Evolutionary conservation across 2,888 invertebrate genomes (phyloP), one percentile per base, ranked within the genome.

Genomic region (Entomobrya proxima): DNA sequence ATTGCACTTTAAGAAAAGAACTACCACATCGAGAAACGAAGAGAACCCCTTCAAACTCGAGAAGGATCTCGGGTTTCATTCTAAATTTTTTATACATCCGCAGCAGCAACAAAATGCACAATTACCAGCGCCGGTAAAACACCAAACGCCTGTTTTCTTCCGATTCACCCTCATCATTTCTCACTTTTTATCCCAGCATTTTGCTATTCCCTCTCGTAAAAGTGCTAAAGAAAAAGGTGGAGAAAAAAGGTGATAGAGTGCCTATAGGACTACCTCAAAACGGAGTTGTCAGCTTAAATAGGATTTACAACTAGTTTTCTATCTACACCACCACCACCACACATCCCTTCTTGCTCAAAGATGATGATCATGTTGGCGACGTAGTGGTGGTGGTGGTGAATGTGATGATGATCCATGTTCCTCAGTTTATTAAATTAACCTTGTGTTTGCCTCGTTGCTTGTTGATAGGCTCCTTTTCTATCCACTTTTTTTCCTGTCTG

Each of bases 351-450:
- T 6, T 35, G 15, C 35, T 32, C 55, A 7, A 47, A 27, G 72
- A 44, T n/a, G 15, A 72, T n/a, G 72, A 47, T 27, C 21, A 35
- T 37, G 67, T 7, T 15, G 67, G 21, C 37, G n/a, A 21, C 6
- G 37, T 61, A 15, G 32, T 3, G 1, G 61, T 15, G 61, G 13
- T 61, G 13, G 27, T 13, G 30, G 32, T 32, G 47, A 7, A 15
- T 40, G 30, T 30, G 72, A 47, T 44, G 72, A 44, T 72, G 72
- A 72, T 72, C 72, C 72, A 72, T 72, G 44, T 72, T 72, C 24
- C 32, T n/a, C 61, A 77, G 40, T 52, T 77, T 77, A 77, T 77
- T 77, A 77, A 77, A 77, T 77, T 77, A 77, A 77, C 58, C 77
- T 77, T 58, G 58, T 30, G 30, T 30, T 37, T 37, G 30, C 30